These are phyloP conservation scores for Craseonycteris thonglongyai DNA, from an alignment of 2,113 vertebrate species.

Conservation along the genomic window DNA sequence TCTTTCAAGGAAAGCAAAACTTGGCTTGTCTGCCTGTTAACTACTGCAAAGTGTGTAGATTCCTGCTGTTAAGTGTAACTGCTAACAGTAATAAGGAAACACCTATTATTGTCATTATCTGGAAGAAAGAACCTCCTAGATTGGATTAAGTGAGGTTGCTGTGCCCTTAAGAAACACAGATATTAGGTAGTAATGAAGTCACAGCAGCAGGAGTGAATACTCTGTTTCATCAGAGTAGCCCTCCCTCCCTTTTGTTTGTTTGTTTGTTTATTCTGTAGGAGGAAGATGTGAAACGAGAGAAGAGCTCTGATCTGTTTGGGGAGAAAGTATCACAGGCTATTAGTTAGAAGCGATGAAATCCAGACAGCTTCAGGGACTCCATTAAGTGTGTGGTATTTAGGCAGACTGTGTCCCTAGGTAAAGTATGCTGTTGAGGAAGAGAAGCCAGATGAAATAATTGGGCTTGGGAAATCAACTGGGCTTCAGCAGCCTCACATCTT, in stretches of 20 bases:
- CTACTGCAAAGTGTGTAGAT: neutral
- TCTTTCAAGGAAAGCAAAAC: conserved; percentile 15
- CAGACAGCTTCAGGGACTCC: conserved; percentile 94
- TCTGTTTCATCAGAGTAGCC: neutral
- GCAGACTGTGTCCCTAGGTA: conserved; percentile 87
- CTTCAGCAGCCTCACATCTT: conserved; percentile 85
- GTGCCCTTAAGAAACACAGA: conserved; percentile 63
- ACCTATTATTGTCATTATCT: conserved; percentile 29
- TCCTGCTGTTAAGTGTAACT: neutral
- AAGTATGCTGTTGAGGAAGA: conserved; percentile 86
- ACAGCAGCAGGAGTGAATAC: conserved; percentile 39
- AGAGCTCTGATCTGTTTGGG: conserved; percentile 87
- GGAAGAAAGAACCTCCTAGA: neutral
- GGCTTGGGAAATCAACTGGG: conserved; percentile 95
- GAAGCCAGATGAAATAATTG: conserved; percentile 93
- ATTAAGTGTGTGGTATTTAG: conserved; percentile 92
- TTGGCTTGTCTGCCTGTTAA: neutral
- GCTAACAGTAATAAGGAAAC: neutral
- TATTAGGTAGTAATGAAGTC: conserved; percentile 71
- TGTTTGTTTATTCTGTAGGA: neutral
- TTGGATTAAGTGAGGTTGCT: conserved; percentile 39
- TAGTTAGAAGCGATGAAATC: conserved; percentile 93
- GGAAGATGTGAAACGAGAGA: conserved; percentile 75
- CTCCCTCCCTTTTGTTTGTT: neutral
- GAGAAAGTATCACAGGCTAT: conserved; percentile 91